Evolutionary conservation across 2,113 vertebrate species (phyloP).

Genomic region (Tachuris rubrigastra): DNA sequence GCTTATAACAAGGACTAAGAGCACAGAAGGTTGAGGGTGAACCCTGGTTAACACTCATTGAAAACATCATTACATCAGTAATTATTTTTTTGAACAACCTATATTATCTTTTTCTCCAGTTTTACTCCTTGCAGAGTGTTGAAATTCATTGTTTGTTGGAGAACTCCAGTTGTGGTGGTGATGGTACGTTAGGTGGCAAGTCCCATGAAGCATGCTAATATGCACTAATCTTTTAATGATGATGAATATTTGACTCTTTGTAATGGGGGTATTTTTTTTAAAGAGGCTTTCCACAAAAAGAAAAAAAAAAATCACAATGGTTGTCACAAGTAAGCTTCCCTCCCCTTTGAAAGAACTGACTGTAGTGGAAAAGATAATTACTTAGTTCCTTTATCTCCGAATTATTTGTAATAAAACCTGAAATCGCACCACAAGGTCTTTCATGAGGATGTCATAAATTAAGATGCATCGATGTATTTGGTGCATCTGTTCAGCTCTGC

Average conservation of each 20-base stretch:
- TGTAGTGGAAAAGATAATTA: conserved; percentile 76
- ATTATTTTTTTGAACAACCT: not conserved
- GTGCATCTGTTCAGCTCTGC: conserved; percentile 79
- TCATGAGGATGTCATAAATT: conserved; percentile 81
- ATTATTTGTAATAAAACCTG: conserved; percentile 84
- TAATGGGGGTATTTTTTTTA: conserved; percentile 52
- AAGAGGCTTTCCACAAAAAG: conserved; percentile 43
- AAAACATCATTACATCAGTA: not conserved
- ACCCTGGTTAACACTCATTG: not conserved
- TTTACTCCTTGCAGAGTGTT: not conserved
- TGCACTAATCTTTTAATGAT: conserved; percentile 56
- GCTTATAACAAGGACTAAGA: not conserved
- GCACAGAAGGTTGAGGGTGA: not conserved
- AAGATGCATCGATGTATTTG: conserved; percentile 78
- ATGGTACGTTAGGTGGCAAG: conserved; percentile 54
- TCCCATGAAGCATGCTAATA: conserved; percentile 66
- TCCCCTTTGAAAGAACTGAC: conserved; percentile 70
- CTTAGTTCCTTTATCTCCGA: conserved; percentile 76
- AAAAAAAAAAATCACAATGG: conserved; percentile 56
- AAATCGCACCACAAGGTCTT: conserved; percentile 80
- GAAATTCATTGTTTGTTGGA: conserved; percentile 28
- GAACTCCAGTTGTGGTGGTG: conserved; percentile 26
- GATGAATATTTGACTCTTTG: conserved; percentile 61
- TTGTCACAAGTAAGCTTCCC: conserved; percentile 62
- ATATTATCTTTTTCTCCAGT: not conserved